Evolutionary conservation across 2,113 vertebrate species (phyloP).

Genomic region (Lagenorhynchus albirostris): DNA sequence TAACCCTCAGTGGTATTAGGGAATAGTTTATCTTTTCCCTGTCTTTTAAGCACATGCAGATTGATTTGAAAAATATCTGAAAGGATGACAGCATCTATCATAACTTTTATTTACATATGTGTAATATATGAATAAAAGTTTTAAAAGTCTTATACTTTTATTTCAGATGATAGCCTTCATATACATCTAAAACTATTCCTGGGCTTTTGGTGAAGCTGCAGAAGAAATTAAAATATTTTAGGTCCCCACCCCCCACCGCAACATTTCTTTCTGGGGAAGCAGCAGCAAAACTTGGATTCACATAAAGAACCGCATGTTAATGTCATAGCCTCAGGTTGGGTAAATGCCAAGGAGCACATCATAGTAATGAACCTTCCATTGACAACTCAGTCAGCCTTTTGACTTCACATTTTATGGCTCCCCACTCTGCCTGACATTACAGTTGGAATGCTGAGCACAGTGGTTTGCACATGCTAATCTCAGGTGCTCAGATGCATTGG

Average conservation of each 20-base stretch:
- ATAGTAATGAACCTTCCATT: constrained; percentile 6
- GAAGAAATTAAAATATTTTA: constrained; percentile 48
- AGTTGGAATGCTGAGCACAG: not conserved
- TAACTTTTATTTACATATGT: not conserved
- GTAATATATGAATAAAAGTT: not conserved
- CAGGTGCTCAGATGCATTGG: constrained; percentile 30
- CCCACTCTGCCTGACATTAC: constrained; percentile 41
- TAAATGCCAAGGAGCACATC: constrained; percentile 65
- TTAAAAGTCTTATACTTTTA: not conserved
- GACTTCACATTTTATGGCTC: constrained; percentile 50
- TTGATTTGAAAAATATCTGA: constrained; percentile 61
- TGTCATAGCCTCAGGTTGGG: constrained; percentile 58
- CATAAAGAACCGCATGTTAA: constrained; percentile 45
- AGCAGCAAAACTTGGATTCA: constrained; percentile 17
- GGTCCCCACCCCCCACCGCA: no score
- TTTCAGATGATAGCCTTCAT: not conserved
- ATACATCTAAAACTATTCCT: constrained; percentile 8
- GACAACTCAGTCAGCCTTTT: constrained; percentile 63
- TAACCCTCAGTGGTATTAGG: constrained; percentile 46
- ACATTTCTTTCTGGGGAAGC: constrained; percentile 40
- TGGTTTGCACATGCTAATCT: constrained; percentile 52
- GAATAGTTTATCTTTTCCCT: constrained; percentile 62
- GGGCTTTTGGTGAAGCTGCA: constrained; percentile 27
- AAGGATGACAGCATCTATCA: constrained; percentile 20
- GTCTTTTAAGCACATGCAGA: not conserved